Percentiles rank a stretch among this genome's conserved stretches.
Evolutionary conservation across 2,888 invertebrate species (phyloP).

Genomic region (Apotomis betuletana): DNA sequence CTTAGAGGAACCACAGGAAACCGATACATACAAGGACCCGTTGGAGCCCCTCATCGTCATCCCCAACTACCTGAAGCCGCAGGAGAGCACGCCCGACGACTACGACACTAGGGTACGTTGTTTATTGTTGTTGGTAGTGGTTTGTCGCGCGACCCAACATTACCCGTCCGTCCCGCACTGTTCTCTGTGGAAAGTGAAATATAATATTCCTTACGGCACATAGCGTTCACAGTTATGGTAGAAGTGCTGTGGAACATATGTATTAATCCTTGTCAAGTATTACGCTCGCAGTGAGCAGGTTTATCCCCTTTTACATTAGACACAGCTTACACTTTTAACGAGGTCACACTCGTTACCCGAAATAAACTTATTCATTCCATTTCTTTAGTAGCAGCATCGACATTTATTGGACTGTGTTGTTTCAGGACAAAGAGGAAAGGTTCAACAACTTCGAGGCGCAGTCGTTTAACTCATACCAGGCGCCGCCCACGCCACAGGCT

Average conservation of each 20-base stretch:
- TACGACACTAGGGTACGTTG: conserved; percentile 43
- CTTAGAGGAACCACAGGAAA: conserved; percentile 45
- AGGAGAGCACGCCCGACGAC: conserved; percentile 43
- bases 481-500: conserved; percentile 55
- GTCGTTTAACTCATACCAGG: conserved; percentile 51
- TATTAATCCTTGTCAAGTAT: no score
- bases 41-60: conserved; percentile 66
- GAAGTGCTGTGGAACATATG: no score
- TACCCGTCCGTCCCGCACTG: no score
- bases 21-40: conserved; percentile 19
- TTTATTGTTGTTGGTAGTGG: neutral
- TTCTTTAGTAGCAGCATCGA: no score
- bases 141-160: no score
- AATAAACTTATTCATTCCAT: neutral
- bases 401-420: neutral
- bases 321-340: no score
- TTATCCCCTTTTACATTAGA: no score
- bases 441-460: conserved; percentile 58
- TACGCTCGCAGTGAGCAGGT: no score
- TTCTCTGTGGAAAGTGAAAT: no score
- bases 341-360: neutral
- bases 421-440: conserved; percentile 54
- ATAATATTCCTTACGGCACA: no score
- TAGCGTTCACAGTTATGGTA: no score
- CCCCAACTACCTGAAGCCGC: conserved; percentile 55